phyloP scores from a whole-genome alignment of 2,113 vertebrate species.

The Myanophis thanlyinensis region DNA sequence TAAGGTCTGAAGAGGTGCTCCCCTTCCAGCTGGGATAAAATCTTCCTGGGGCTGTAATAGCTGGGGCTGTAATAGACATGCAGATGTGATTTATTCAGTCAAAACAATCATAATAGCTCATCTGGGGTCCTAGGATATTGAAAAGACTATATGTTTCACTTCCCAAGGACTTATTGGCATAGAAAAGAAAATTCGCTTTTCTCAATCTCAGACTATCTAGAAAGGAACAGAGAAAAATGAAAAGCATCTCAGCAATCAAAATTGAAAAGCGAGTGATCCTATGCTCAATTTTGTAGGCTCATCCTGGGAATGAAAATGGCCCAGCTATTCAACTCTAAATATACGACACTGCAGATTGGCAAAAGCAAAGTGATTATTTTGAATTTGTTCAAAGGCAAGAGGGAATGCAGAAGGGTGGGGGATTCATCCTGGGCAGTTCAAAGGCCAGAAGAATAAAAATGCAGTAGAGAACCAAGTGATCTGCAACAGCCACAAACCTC shows the following conservation, averaged over 20 bases:
- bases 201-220: not conserved
- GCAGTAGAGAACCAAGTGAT: not conserved
- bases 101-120: not conserved
- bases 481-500: not conserved
- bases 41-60: not conserved
- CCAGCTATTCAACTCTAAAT: not conserved
- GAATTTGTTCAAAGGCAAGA: not conserved
- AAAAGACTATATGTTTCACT: not conserved
- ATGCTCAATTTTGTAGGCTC: not conserved
- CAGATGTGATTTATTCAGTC: not conserved
- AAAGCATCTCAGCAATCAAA: conserved; percentile 1
- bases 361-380: not conserved
- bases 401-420: not conserved
- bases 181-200: not conserved
- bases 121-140: not conserved
- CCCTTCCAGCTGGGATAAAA: conserved; percentile 1
- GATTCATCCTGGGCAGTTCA: not conserved
- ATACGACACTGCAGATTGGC: not conserved
- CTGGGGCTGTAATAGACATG: not conserved
- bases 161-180: not conserved
- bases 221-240: not conserved
- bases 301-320: not conserved
- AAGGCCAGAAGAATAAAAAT: not conserved
- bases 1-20: not conserved
- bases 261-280: not conserved